phyloP scores from a whole-genome alignment of 2,113 vertebrate genomes.

The Pyrgilauda ruficollis region DNA sequence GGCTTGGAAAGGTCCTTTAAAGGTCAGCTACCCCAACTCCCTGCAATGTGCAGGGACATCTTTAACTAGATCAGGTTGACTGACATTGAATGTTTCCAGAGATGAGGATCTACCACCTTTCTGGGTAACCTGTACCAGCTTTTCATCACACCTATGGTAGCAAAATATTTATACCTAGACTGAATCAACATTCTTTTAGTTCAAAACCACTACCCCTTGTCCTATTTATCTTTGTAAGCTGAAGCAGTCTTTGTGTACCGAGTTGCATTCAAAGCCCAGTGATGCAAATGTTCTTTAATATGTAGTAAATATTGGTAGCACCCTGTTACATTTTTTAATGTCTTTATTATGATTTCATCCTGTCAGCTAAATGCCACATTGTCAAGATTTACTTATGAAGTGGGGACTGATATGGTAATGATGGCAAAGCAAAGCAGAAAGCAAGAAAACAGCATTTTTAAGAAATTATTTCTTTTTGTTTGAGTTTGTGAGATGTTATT shows the following conservation, averaged over 20 bases:
- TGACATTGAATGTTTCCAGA: neutral
- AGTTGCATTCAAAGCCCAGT: neutral
- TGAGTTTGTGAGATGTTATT: neutral
- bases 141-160: neutral
- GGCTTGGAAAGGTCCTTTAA: neutral
- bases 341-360: neutral
- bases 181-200: neutral
- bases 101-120: too few species aligned
- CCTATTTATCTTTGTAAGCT: neutral
- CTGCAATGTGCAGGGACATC: neutral
- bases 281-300: neutral
- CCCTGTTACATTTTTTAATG: neutral
- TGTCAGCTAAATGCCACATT: neutral
- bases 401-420: neutral
- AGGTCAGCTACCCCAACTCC: neutral
- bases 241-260: neutral
- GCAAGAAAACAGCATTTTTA: neutral
- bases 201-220: neutral
- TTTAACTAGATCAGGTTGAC: neutral
- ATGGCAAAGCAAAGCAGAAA: neutral
- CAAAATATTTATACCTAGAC: neutral
- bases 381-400: neutral
- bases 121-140: neutral
- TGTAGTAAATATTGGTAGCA: neutral
- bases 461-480: neutral